phyloP scores from a whole-genome alignment of 2,797 vertebrate species.

The Numenius phaeopus region DNA sequence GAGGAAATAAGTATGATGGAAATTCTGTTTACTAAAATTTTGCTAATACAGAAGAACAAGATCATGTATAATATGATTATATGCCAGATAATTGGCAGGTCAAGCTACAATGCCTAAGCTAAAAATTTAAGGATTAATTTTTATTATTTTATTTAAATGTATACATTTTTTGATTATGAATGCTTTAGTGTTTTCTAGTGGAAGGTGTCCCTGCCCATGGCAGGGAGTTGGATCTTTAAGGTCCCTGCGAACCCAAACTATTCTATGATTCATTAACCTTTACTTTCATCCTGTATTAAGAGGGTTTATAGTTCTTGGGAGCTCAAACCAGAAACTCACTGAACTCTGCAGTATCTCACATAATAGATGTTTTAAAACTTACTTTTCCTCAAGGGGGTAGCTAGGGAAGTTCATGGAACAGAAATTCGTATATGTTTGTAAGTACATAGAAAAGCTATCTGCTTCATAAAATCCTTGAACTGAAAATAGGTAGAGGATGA shows the following conservation, averaged over 20 bases:
- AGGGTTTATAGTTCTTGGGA: neutral
- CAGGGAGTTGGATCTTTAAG: neutral
- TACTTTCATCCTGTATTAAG: neutral
- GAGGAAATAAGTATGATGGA: neutral
- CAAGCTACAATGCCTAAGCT: neutral
- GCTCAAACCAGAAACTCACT: neutral
- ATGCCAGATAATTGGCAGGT: neutral
- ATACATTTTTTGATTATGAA: neutral
- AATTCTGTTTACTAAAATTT: neutral
- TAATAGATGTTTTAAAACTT: neutral
- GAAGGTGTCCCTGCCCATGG: neutral
- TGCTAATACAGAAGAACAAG: neutral
- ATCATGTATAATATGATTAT: neutral
- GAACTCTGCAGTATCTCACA: neutral
- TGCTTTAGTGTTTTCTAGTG: neutral
- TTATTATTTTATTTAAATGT: neutral
- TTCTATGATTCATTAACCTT: neutral
- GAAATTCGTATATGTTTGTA: neutral
- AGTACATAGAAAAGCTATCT: constrained; percentile 12
- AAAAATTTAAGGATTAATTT: neutral
- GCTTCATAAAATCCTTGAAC: constrained; percentile 8
- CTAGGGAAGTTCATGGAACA: neutral
- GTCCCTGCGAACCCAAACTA: neutral
- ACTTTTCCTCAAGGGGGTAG: neutral
- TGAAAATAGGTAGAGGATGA: neutral